Evolutionary conservation across 2,113 vertebrate species (phyloP), one percentile per base, ranked within the genome.

Genomic region (Platysteira castanea): DNA sequence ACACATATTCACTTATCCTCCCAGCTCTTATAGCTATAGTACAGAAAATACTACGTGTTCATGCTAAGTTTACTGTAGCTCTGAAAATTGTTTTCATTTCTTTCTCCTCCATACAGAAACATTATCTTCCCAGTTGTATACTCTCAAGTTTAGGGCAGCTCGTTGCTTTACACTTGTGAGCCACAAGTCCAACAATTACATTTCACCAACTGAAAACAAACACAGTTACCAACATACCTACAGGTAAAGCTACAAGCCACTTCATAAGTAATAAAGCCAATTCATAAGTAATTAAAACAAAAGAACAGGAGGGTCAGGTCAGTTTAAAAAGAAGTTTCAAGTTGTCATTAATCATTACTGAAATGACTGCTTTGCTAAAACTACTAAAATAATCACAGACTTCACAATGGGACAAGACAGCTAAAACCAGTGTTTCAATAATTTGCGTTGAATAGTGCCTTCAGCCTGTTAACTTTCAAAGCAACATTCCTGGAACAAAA

Each of bases 401-500:
- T 69, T 87, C 73, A 91, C 15, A 86, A 84, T 14, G 30, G 30
- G 76, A 60, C 23, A 89, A 87, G 76, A 64, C 74, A 96, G 50
- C 18, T 57, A 91, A 73, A 95, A 81, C 5, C 27, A 65, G 23
- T 11, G 42, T 91, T 83, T 84, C 87, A 71, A 64, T 84, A 52
- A 57, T 71, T 59, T 71, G 46, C 18, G 52, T 30, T 84, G 44
- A 90, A 94, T 56, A 95, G 75, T 74, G 65, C 89, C 50, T 67
- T 87, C 41, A 42, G 50, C 69, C 57, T 87, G 16, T 47, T 35
- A 76, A 57, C 41, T 95, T 93, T 67, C 84, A 90, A 20, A 71
- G 78, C 87, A 93, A 94, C 70, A 89, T 80, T 95, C 95, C 89
- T 91, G 92, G 83, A 96, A 97, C 80, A 97, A 95, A 90, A 97